These are phyloP conservation scores for Sarcophaga rosellei DNA, from an alignment of 2,888 invertebrate genomes.

Conservation along the genomic window DNA sequence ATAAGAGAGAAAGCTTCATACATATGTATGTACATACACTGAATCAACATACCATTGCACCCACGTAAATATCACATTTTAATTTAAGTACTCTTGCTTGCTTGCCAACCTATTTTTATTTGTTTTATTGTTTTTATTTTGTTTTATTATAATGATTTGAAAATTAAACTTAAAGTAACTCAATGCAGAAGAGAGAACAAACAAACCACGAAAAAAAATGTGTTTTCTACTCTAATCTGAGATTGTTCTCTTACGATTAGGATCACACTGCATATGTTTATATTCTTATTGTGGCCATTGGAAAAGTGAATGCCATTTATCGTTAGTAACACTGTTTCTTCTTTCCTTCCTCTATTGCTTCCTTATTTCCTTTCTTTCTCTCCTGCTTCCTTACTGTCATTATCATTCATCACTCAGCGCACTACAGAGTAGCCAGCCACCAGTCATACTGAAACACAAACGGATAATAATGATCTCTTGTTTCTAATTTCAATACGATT, in stretches of 20 bases:
- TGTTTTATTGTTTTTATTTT: slow-evolving; percentile 25
- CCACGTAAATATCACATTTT: slow-evolving; percentile 40
- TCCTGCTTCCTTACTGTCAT: background rate
- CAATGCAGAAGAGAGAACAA: slow-evolving; percentile 26
- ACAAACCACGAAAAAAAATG: background rate
- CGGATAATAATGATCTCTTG: slow-evolving; percentile 30
- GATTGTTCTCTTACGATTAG: slow-evolving; percentile 52
- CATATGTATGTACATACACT: slow-evolving; percentile 11
- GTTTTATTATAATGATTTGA: background rate
- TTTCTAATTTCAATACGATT: background rate
- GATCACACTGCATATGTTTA: slow-evolving; percentile 15
- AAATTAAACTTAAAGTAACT: background rate
- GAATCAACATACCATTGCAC: slow-evolving; percentile 22
- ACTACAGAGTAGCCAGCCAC: no score
- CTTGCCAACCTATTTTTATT: background rate
- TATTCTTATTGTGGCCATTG: slow-evolving; percentile 40
- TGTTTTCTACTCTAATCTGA: slow-evolving; percentile 12
- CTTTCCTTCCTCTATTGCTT: background rate
- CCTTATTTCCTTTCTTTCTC: background rate
- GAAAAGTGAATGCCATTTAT: slow-evolving; percentile 11
- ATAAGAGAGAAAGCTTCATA: background rate
- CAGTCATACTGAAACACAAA: background rate
- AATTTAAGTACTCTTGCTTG: slow-evolving; percentile 45
- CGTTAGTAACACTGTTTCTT: background rate
- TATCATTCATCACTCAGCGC: no score